Percentiles rank a stretch among this genome's conserved stretches.
phyloP scores from a whole-genome alignment of 2,888 invertebrate genomes.

The Spilarctia lutea region DNA sequence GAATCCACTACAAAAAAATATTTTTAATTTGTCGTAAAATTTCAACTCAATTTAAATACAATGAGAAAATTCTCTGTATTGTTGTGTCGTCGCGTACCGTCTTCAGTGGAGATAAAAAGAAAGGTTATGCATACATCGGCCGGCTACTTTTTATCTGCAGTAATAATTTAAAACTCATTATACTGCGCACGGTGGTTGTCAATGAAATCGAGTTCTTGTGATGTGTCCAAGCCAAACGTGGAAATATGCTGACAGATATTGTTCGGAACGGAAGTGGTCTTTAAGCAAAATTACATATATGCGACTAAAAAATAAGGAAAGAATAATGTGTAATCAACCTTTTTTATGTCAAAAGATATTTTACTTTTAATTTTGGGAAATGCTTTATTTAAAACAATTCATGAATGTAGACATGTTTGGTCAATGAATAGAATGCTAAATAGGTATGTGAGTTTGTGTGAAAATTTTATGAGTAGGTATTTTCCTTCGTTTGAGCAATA shows the following conservation, averaged over 20 bases:
- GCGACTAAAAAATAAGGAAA: constrained; percentile 80
- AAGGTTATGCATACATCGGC: constrained; percentile 75
- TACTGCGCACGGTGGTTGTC: constrained; percentile 80
- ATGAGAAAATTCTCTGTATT: constrained; percentile 32
- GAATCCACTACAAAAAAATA: constrained; percentile 39
- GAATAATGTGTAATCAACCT: constrained; percentile 72
- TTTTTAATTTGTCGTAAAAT: constrained; percentile 22
- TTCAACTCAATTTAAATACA: constrained; percentile 2
- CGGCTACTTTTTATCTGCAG: constrained; percentile 82
- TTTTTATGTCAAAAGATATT: constrained; percentile 72
- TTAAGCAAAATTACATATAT: constrained; percentile 83
- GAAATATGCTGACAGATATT: constrained; percentile 86
- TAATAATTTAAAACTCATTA: constrained; percentile 86
- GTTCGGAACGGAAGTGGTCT: constrained; percentile 83
- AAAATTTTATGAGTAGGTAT: neutral
- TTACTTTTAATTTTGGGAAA: constrained; percentile 43
- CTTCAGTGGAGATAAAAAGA: constrained; percentile 74
- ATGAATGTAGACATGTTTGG: neutral
- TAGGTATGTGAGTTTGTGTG: neutral
- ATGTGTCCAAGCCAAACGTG: constrained; percentile 80
- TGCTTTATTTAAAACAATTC: constrained; percentile 12
- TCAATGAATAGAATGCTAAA: neutral
- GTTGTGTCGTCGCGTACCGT: constrained; percentile 56
- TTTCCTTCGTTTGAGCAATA: constrained; percentile 1
- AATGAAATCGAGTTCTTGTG: constrained; percentile 86